Conservation (phyloP, 2,113 vertebrate genomes). For the Saguinus imperator region DNA sequence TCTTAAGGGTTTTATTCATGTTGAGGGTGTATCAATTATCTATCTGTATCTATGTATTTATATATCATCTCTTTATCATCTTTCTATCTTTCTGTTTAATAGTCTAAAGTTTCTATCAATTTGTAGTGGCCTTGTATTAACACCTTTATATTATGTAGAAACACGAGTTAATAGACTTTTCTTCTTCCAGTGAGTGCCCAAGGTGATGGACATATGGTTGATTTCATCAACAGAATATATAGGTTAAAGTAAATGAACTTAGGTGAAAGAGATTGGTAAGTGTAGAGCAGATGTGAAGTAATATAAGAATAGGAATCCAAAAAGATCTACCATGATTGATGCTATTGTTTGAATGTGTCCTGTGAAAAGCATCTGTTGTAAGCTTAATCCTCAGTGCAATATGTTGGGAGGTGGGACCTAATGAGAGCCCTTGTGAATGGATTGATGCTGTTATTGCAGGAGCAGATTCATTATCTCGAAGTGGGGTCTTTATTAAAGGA, state of each 20-base stretch:
- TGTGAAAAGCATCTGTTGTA: not conserved
- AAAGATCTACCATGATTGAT: not conserved
- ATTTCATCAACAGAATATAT: not conserved
- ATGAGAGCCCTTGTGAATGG: not conserved
- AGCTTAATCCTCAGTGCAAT: not conserved
- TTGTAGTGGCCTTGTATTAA: not conserved
- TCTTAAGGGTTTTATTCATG: not conserved
- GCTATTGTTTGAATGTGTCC: not conserved
- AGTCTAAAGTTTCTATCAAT: not conserved
- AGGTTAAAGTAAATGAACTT: not conserved
- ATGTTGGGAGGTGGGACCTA: not conserved
- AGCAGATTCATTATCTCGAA: not conserved
- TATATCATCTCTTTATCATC: not conserved
- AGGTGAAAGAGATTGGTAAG: not conserved
- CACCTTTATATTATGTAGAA: not conserved
- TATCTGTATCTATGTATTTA: too few relatives aligned
- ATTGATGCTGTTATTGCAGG: not conserved
- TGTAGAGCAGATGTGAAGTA: not conserved
- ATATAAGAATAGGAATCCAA: not conserved
- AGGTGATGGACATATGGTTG: not conserved
- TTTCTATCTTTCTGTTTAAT: not conserved
- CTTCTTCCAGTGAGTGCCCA: not conserved
- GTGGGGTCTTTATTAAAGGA: not conserved
- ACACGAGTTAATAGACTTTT: not conserved
- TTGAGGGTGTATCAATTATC: not conserved